Base-by-base conservation (phyloP, 2,797 vertebrate genomes). In the Cuculus canorus region DNA sequence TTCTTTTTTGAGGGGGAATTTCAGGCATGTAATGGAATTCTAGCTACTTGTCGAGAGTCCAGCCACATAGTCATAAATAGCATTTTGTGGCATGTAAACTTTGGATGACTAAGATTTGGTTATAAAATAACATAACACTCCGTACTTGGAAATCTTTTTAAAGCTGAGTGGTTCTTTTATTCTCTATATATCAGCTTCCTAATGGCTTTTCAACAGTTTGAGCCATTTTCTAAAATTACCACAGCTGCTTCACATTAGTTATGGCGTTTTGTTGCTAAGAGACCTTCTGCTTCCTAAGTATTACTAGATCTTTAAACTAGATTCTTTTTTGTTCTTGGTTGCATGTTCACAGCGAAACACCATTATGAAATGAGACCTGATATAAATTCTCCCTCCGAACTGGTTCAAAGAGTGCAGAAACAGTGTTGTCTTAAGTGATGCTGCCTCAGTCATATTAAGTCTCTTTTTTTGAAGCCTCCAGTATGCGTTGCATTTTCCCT, bases 151-250 rank as follows among this genome's bases (percentile, higher is more conserved):
- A 97, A 96, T 91, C 94, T 97, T 98, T 97, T 97, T 96, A 97
- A 97, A 98, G 93, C 65, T 97, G 96, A 98, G 97, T 97, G 94
- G 97, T 95, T 97, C 96, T 96, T 98, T 98, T 98, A 96, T 98
- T 98, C 97, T 97, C 97, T 96, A 97, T 97, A 98, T 98, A 98
- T 98, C 97, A 98, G 96, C 91, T 97, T 97, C 97, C 92, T 98
- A 98, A 97, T 97, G 96, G 96, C 97, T 98, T 98, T 98, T 98
- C 98, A 98, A 97, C 98, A 97, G 98, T 98, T 97, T 95, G 92
- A 97, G 79, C 95, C 85, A 93, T 98, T 98, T 97, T 97, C 96
- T 97, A 92, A 97, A 98, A 97, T 97, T 97, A 78, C 96, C 94
- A 92, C 98, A 98, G 97, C 98, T 98, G 98, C 97, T 98, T 98